Evolutionary conservation across 2,113 vertebrate species (phyloP).

Genomic region (Eleginops maclovinus): DNA sequence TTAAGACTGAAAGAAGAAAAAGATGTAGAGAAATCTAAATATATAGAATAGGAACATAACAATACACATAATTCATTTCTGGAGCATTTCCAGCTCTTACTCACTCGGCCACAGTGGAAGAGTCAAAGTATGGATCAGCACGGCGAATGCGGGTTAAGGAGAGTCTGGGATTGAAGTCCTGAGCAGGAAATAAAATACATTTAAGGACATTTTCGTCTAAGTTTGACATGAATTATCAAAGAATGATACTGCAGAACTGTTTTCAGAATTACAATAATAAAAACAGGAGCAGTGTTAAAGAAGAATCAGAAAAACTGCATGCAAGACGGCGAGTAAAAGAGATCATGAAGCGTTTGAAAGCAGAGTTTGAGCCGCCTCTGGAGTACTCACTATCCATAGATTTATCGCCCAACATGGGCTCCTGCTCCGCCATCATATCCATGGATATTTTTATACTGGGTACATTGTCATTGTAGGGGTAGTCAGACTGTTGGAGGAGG

Average conservation of each 20-base stretch:
- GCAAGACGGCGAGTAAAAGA: not conserved
- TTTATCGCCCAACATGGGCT: slow-evolving; percentile 95
- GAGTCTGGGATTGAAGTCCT: slow-evolving; percentile 89
- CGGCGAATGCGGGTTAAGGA: slow-evolving; percentile 90
- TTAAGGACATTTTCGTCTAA: too few species aligned
- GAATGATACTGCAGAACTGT: slow-evolving; percentile 18
- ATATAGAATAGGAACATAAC: not conserved
- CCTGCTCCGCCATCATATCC: slow-evolving; percentile 97
- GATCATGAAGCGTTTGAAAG: slow-evolving; percentile 1
- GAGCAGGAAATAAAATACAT: not conserved
- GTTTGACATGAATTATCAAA: not conserved
- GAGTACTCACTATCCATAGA: slow-evolving; percentile 95
- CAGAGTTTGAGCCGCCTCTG: slow-evolving; percentile 9
- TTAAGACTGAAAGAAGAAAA: slow-evolving; percentile 83
- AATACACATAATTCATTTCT: not conserved
- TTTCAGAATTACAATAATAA: not conserved
- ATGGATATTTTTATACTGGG: slow-evolving; percentile 99
- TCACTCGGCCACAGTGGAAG: slow-evolving; percentile 88
- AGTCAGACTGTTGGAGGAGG: slow-evolving; percentile 94
- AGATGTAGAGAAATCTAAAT: not conserved
- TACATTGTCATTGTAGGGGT: slow-evolving; percentile 93
- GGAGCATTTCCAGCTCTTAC: slow-evolving; percentile 28
- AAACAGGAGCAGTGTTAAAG: not conserved
- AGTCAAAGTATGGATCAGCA: slow-evolving; percentile 91
- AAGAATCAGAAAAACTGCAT: not conserved